Evolutionary conservation across 2,888 invertebrate species (phyloP), one percentile per base, ranked within the genome.

Genomic region (Brachypterus glaber): DNA sequence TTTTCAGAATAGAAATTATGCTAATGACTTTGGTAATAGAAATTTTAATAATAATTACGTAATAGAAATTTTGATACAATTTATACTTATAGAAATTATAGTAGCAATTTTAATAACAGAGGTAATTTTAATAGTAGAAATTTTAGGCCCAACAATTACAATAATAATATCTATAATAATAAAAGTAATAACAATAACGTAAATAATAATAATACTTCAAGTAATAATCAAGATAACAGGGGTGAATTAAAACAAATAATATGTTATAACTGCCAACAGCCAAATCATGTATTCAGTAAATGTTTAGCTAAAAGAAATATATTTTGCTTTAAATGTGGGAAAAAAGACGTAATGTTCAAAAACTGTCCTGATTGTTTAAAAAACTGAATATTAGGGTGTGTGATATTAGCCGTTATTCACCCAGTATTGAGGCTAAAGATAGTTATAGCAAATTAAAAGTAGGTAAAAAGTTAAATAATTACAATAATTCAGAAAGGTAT

Each of bases 321-420:
- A 24, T 37, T 37, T 33, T 37, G 37, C 16, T 37, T 11, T 24
- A 31, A 32, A 3, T 37, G 37, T 32, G 37, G 37, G 8, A 37
- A 17, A 31, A 4, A 12, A 9, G 21, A 21, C 8, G 24, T 32
- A 26, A 37, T 32, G 3, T 24, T 12, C 4, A 17, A 15, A 12
- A 37, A 26, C 26, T 37, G 37, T 24, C 9, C 13, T 11, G n/a
- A n/a, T n/a, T 37, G 37, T 37, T 25, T 25, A 33, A 37, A 37
- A 37, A 37, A 33, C 37, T 21, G 15, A 15, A 7, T 11, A 5
- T 8, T 2, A 4, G 12, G 32, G 21, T 17, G 25, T 24, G n/a
- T 21, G 21, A 5, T 21, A n/a, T n/a, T n/a, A n/a, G n/a, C n/a
- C n/a, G n/a, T n/a, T n/a, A n/a, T n/a, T n/a, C n/a, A n/a, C n/a